Conservation (phyloP, 1,140 invertebrate species). For the Fopius arisanus region DNA sequence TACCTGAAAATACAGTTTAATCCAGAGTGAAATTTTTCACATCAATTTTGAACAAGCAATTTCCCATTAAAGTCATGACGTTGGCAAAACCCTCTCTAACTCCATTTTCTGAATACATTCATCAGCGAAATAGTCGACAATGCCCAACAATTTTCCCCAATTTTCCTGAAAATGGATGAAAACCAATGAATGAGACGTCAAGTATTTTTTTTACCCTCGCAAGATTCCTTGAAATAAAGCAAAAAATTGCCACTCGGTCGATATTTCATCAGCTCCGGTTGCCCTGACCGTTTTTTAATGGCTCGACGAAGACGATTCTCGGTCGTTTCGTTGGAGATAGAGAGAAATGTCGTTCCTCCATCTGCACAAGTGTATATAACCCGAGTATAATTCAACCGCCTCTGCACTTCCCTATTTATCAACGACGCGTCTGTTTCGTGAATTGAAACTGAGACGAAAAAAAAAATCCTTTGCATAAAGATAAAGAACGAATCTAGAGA, state of each 20-base stretch:
- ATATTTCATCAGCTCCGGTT: conserved; percentile 1
- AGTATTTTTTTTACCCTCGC: not conserved
- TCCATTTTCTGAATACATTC: too few species aligned
- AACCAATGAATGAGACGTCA: too few species aligned
- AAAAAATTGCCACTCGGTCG: not conserved
- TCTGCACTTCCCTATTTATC: conserved; percentile 51
- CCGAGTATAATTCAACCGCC: conserved; percentile 32
- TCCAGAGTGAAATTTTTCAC: too few species aligned
- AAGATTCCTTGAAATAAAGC: not conserved
- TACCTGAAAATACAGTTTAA: too few species aligned
- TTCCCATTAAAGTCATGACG: too few species aligned
- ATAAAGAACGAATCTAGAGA: not conserved
- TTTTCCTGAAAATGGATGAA: too few species aligned
- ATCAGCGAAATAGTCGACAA: too few species aligned
- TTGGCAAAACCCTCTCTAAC: too few species aligned
- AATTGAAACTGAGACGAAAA: not conserved
- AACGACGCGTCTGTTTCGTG: conserved; percentile 21
- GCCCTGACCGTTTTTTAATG: not conserved
- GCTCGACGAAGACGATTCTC: not conserved
- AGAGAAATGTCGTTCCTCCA: not conserved
- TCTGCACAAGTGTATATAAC: conserved; percentile 13
- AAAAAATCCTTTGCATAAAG: not conserved
- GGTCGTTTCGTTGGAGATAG: not conserved
- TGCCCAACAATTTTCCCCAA: too few species aligned
- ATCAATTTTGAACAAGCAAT: too few species aligned